A percentile compares a stretch with the other conserved stretches of the same genome.
These are phyloP conservation scores for Agrilus cyanescens DNA, from an alignment of 2,888 invertebrate species.

Conservation along the genomic window DNA sequence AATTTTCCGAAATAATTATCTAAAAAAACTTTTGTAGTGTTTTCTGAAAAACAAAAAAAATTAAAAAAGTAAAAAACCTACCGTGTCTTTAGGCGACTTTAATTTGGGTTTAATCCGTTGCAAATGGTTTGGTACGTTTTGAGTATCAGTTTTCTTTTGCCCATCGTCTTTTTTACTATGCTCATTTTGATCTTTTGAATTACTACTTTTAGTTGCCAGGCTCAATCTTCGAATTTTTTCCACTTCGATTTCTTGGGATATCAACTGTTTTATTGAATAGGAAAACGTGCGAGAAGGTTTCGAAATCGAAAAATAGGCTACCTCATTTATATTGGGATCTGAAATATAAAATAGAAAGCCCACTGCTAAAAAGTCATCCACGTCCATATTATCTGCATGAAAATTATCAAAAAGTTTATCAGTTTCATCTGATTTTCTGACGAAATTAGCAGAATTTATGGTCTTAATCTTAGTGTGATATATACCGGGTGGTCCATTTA, in stretches of 20 bases:
- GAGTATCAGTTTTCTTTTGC: background rate
- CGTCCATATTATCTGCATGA: too few species aligned
- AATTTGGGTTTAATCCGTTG: slow-evolving; percentile 54
- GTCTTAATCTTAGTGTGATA: too few species aligned
- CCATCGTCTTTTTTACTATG: slow-evolving; percentile 3
- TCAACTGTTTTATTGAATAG: slow-evolving; percentile 65
- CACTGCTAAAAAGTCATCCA: too few species aligned
- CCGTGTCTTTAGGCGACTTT: slow-evolving; percentile 25
- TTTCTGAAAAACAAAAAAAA: too few species aligned
- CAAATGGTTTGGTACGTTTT: slow-evolving; percentile 53
- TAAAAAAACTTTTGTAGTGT: too few species aligned
- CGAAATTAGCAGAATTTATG: too few species aligned
- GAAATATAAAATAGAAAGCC: slow-evolving; percentile 38
- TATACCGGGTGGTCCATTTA: too few species aligned
- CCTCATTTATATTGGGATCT: slow-evolving; percentile 69
- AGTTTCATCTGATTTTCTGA: too few species aligned
- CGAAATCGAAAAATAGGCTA: slow-evolving; percentile 37
- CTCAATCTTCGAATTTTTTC: slow-evolving; percentile 53
- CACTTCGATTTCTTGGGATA: slow-evolving; percentile 70
- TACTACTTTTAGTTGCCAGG: too few species aligned
- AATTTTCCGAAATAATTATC: too few species aligned
- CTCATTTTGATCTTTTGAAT: slow-evolving; percentile 1
- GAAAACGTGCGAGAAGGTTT: slow-evolving; percentile 35
- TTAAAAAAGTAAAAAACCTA: slow-evolving; percentile 13
- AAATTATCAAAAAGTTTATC: too few species aligned